phyloP scores from a whole-genome alignment of 2,113 vertebrate species.

The Cheirogaleus medius region DNA sequence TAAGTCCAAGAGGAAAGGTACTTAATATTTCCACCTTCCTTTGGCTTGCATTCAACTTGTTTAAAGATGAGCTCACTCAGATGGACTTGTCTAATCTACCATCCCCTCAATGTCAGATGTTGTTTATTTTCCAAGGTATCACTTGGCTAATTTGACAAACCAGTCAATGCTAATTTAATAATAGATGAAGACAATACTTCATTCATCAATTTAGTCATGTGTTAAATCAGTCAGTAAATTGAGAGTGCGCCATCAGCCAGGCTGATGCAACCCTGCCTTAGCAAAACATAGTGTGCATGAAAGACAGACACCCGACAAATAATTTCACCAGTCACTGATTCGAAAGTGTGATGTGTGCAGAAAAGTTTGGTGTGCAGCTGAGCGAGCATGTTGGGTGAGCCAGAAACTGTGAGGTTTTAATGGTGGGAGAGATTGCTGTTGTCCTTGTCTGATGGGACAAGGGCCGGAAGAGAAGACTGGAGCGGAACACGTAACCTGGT shows the following conservation, averaged over 20 bases:
- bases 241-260: neutral
- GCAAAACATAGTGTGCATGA: neutral
- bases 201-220: neutral
- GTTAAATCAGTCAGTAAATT: slow-evolving; percentile 36
- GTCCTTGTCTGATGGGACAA: neutral
- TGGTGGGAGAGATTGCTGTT: neutral
- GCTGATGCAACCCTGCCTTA: neutral
- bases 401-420: neutral
- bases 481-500: neutral
- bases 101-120: neutral
- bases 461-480: neutral
- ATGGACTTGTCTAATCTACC: neutral
- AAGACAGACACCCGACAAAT: neutral
- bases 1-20: neutral
- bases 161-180: slow-evolving; percentile 43
- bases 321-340: neutral
- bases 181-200: slow-evolving; percentile 7
- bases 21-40: neutral
- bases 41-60: neutral
- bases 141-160: neutral
- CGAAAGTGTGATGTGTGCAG: neutral
- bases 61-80: neutral
- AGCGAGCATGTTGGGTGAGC: neutral
- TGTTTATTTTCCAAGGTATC: slow-evolving; percentile 36
- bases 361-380: neutral